Evolutionary conservation across 1,140 invertebrate species (phyloP), one percentile per base, ranked within the genome.

Genomic region (Meteorus sp.): DNA sequence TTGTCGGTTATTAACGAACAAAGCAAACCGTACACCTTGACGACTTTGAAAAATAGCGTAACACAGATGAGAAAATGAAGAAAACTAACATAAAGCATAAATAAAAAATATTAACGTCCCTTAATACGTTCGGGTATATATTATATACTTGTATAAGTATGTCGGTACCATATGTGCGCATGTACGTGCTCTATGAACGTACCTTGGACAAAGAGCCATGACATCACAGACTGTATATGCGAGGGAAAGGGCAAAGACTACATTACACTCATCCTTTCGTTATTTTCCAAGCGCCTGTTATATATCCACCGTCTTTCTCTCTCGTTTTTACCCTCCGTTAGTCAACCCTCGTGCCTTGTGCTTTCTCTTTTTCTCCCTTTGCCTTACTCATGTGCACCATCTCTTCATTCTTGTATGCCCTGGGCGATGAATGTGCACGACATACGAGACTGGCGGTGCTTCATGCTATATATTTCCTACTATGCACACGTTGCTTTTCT

Each of bases 1-100:
- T 27, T 13, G 41, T 11, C 53, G 41, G 39, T 56, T 56, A 56
- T 56, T 56, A 56, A 45, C 41, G 39, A 56, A 56, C 53, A 56
- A 56, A 56, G 25, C 15, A 15, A 13, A 31, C 9, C 43, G 9
- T 19, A 11, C 22, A 11, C 22, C 20, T 22, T 45, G 41, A 17
- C 22, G 9, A 48, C 9, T 2, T 15, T 27, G 37, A 52, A 27
- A 15, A 33, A 8, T 35, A n/a, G 17, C 29, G 31, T 19, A 39
- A 52, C 15, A 29, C n/a, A 6, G 19, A 17, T 15, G 27, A 17
- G 22, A 22, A 52, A 52, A 20, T 31, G 9, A 19, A 7, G 43
- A 3, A 19, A 35, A 15, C 27, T 31, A 27, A 33, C 23, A 7
- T 33, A 6, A 51, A 51, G n/a, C n/a, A n/a, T n/a, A n/a, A n/a